Evolutionary conservation across 2,113 vertebrate genomes (phyloP), one percentile per base, ranked within the genome.

Genomic region (Mormoops blainvillei): DNA sequence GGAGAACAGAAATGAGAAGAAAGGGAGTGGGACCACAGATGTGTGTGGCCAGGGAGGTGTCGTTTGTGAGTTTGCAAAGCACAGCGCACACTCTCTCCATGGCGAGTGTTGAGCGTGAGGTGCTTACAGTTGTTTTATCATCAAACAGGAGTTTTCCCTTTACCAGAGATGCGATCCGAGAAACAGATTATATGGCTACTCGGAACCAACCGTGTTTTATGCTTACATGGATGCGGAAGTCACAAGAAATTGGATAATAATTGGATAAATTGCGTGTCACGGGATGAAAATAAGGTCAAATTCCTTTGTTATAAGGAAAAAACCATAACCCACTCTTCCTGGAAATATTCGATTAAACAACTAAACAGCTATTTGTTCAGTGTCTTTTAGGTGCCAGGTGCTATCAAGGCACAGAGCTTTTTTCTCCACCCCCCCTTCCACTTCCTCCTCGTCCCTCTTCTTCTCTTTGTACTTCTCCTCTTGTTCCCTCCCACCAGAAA

Each of bases 291-390:
- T 74, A 94, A 95, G 77, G 85, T 96, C 92, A 96, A 58, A 45
- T 95, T 92, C 94, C 85, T 87, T 92, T 92, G 61, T 89, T 80
- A 65, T n/a, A 82, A 82, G 84, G 81, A 68, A 71, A 45, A 83
- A 19, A 0, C 74, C 68, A 91, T 24, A 77, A 76, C 56, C 71
- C 36, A 92, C 48, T 84, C 74, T 91, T 73, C 91, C 80, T 82
- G 90, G 87, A 97, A 95, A 86, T 95, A 94, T 85, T 94, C 96
- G 77, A 92, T 92, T 84, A 65, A 77, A 74, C 45, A 93, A n/a
- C n/a, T n/a, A n/a, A n/a, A 81, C 71, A 67, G 84, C 43, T 54
- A 63, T 67, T 45, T 65, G 28, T 70, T 84, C 71, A 18, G 28
- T 48, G 74, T 26, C 63, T 54, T 50, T 90, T 61, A 48, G 84